These are phyloP conservation scores for Picathartes gymnocephalus DNA, from an alignment of 2,113 vertebrate species.

Conservation along the genomic window DNA sequence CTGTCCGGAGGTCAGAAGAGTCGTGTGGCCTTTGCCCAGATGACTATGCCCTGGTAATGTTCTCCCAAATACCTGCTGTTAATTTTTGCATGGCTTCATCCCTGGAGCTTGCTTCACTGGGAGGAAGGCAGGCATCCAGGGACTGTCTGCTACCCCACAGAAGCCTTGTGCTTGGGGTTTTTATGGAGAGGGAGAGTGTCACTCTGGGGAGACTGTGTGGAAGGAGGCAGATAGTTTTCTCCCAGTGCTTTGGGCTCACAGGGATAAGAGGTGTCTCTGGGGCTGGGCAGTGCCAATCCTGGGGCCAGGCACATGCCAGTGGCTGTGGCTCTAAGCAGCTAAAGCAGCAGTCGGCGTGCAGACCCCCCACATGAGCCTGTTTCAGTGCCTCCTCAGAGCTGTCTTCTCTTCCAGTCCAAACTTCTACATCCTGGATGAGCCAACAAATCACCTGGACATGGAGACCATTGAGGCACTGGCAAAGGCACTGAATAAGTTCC, in stretches of 20 bases:
- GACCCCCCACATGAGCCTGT: background rate
- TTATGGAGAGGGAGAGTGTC: background rate
- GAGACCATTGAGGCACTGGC: constrained; percentile 96
- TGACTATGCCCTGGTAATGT: constrained; percentile 94
- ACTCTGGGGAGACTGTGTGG: background rate
- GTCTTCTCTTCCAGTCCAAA: constrained; percentile 82
- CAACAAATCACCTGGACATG: constrained; percentile 98
- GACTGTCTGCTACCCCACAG: fast-evolving
- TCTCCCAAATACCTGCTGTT: background rate
- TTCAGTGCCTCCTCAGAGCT: background rate
- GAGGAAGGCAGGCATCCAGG: background rate
- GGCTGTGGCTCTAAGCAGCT: background rate
- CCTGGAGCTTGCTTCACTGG: background rate
- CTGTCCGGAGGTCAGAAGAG: constrained; percentile 98
- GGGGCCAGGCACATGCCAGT: background rate
- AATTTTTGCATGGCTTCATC: background rate
- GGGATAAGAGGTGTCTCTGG: background rate
- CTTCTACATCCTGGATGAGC: constrained; percentile 97
- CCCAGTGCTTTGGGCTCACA: background rate
- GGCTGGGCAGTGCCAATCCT: fast-evolving
- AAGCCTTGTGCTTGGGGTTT: background rate
- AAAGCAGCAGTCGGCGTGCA: background rate
- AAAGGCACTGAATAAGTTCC: constrained; percentile 88
- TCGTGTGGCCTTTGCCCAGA: constrained; percentile 95
- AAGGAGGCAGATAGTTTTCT: background rate